Conservation (phyloP, 2,113 vertebrate genomes). For the Mionectes macconnelli region DNA sequence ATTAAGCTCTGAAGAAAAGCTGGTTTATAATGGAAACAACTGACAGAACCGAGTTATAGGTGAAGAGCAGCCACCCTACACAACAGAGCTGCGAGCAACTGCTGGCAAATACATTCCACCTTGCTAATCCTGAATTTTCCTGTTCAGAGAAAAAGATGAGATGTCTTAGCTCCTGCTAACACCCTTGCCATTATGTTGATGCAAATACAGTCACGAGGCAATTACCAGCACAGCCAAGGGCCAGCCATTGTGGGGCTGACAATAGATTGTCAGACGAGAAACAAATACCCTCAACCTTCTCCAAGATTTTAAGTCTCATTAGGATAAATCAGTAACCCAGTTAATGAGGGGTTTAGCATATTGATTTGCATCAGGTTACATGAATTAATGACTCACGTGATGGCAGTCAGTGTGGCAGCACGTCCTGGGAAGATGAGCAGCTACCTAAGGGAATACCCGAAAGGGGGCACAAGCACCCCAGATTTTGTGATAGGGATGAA, state of each 20-base stretch:
- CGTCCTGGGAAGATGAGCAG: neutral
- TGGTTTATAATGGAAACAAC: conserved; percentile 45
- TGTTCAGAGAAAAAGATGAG: neutral
- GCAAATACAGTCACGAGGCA: conserved; percentile 34
- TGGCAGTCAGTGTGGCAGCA: neutral
- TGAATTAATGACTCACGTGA: neutral
- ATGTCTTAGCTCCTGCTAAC: conserved; percentile 25
- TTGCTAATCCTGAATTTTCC: conserved; percentile 13
- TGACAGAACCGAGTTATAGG: neutral
- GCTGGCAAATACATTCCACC: neutral
- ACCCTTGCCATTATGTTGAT: neutral
- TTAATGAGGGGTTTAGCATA: conserved; percentile 36
- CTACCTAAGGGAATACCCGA: fast-evolving
- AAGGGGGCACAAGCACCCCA: neutral
- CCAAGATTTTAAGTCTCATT: conserved; percentile 44
- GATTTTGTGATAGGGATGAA: neutral
- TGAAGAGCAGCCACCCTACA: neutral
- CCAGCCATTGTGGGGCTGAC: conserved; percentile 38
- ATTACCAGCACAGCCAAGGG: conserved; percentile 30
- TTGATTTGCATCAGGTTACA: conserved; percentile 28
- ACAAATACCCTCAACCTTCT: conserved; percentile 25
- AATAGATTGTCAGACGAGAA: neutral
- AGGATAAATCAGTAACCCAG: conserved; percentile 26
- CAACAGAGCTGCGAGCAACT: neutral
- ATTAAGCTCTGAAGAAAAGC: conserved; percentile 46